Percentiles rank a stretch among this genome's conserved stretches.
These are phyloP conservation scores for Anguilla pacifica DNA, from an alignment of 2,797 vertebrate species.

Conservation along the genomic window DNA sequence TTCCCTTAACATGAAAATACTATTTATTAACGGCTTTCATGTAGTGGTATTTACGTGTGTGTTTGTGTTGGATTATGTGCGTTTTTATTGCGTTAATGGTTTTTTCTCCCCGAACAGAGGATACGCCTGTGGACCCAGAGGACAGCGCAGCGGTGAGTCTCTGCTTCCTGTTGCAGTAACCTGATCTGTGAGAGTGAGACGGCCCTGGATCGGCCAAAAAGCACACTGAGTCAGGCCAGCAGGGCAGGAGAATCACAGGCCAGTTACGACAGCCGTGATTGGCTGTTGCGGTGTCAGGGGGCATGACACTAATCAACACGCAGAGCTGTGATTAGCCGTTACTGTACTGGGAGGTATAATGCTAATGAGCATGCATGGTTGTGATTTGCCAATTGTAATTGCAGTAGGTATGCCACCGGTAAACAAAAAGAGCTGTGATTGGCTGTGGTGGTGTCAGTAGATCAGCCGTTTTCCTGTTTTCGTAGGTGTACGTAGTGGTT, in stretches of 20 bases:
- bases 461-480: not conserved
- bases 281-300: not conserved
- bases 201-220: not conserved
- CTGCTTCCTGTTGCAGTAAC: conserved; percentile 38
- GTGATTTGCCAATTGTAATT: not conserved
- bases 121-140: conserved; percentile 69
- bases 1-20: not conserved
- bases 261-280: not conserved
- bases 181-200: not conserved
- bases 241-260: not conserved
- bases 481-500: conserved; percentile 93
- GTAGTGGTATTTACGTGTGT: not conserved
- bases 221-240: not conserved
- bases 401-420: not conserved
- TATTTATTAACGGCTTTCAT: not conserved
- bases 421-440: not conserved
- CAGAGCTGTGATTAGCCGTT: not conserved
- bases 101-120: conserved; percentile 52
- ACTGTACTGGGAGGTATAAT: not conserved
- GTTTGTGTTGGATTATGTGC: no score
- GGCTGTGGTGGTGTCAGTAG: not conserved
- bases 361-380: not conserved
- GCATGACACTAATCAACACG: not conserved
- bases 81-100: no score
- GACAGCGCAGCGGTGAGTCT: conserved; percentile 91